phyloP scores from a whole-genome alignment of 2,113 vertebrate species.

The Arenaria interpres region DNA sequence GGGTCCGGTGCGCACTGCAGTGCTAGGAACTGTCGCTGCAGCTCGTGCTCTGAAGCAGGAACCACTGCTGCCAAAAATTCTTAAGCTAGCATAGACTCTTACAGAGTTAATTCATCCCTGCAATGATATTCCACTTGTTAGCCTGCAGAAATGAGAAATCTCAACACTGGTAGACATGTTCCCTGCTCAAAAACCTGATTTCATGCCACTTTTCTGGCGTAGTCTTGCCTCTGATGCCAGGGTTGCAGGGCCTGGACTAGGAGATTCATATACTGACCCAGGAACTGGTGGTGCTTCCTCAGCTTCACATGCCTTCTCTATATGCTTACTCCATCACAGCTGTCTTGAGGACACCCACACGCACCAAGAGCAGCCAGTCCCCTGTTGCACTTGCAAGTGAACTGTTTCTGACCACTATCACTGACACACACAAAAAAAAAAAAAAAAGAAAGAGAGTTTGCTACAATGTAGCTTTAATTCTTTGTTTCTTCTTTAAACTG shows the following conservation, averaged over 20 bases:
- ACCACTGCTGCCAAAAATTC: neutral
- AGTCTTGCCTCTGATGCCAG: neutral
- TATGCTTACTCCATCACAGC: neutral
- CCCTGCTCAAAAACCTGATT: neutral
- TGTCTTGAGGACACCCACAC: neutral
- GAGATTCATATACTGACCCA: neutral
- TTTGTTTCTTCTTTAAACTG: neutral
- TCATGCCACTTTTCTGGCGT: neutral
- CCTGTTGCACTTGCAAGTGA: neutral
- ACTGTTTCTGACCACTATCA: neutral
- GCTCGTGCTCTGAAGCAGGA: neutral
- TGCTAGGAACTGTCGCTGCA: neutral
- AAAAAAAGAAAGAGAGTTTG: neutral
- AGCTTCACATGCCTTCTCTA: neutral
- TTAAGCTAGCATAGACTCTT: neutral
- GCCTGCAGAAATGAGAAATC: neutral
- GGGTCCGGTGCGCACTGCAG: neutral
- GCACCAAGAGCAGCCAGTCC: neutral
- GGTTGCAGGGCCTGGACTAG: neutral
- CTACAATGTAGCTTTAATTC: neutral
- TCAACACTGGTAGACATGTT: neutral
- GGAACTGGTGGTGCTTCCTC: neutral
- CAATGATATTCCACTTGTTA: neutral
- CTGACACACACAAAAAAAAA: neutral
- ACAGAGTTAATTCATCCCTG: neutral